A percentile compares a stretch with the other conserved stretches of the same genome.
Evolutionary conservation across 2,888 invertebrate genomes (phyloP).

Genomic region (Phaonia tiefii): DNA sequence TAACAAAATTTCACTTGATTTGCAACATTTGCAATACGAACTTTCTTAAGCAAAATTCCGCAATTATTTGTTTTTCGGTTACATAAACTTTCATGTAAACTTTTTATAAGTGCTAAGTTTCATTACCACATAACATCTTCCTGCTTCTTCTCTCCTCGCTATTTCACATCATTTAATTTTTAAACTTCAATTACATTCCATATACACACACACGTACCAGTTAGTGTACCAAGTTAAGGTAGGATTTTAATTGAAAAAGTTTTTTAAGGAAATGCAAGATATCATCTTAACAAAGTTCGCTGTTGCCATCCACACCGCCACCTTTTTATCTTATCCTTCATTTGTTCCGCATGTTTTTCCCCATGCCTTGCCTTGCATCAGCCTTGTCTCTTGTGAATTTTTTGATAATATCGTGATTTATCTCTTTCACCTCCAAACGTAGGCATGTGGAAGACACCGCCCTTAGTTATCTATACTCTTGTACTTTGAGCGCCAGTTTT

Average conservation of each 20-base stretch:
- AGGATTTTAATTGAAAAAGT: slow-evolving; percentile 63
- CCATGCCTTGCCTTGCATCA: not conserved
- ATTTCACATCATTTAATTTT: not conserved
- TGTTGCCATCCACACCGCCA: too few relatives aligned
- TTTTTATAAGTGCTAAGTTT: not conserved
- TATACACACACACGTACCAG: slow-evolving; percentile 4
- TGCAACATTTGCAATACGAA: too few relatives aligned
- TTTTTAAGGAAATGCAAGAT: slow-evolving; percentile 33
- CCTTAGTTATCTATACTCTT: too few relatives aligned
- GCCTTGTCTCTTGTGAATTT: not conserved
- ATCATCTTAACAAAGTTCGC: not conserved
- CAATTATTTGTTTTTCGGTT: slow-evolving; percentile 20
- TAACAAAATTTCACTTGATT: too few relatives aligned
- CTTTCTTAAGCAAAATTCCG: too few relatives aligned
- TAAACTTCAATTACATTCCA: slow-evolving; percentile 6
- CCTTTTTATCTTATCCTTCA: slow-evolving; percentile 13
- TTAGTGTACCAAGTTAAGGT: slow-evolving; percentile 47
- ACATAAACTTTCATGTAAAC: too few relatives aligned
- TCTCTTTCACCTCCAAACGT: too few relatives aligned
- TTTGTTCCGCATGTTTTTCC: not conserved
- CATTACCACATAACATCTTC: slow-evolving; percentile 4
- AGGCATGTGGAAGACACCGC: too few relatives aligned
- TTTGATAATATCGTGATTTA: not conserved
- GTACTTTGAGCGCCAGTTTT: too few relatives aligned
- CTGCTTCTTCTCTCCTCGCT: not conserved